Evolutionary conservation across 2,888 invertebrate species (phyloP).

Genomic region (Sarcophaga subvicina): DNA sequence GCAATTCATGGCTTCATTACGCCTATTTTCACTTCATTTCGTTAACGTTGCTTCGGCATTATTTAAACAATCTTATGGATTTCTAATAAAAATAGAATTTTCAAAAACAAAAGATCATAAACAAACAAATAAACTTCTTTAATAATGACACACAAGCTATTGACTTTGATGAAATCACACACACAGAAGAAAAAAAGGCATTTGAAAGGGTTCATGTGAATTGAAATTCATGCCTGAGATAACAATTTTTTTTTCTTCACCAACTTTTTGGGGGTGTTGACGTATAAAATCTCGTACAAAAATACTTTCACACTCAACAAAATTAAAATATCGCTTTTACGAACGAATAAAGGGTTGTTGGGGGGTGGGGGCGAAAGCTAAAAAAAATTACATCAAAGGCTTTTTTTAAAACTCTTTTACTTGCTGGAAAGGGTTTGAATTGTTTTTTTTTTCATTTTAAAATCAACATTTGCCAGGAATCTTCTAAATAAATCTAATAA

Average conservation of each 20-base stretch:
- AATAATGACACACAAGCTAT: slow-evolving; percentile 5
- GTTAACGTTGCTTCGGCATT: slow-evolving; percentile 30
- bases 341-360: neutral
- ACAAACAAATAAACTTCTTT: neutral
- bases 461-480: slow-evolving; percentile 2
- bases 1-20: neutral
- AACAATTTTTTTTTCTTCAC: slow-evolving; percentile 22
- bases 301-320: slow-evolving; percentile 62
- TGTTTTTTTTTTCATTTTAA: slow-evolving; percentile 15
- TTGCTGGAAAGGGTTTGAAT: slow-evolving; percentile 56
- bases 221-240: slow-evolving; percentile 23
- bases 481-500: neutral
- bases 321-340: slow-evolving; percentile 47
- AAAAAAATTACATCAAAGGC: slow-evolving; percentile 62
- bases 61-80: slow-evolving; percentile 23
- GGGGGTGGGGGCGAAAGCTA: neutral
- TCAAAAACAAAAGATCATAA: neutral
- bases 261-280: slow-evolving; percentile 59
- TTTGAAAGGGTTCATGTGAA: slow-evolving; percentile 52
- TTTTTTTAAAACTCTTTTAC: slow-evolving; percentile 25
- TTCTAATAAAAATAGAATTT: slow-evolving; percentile 9
- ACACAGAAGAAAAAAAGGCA: neutral
- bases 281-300: slow-evolving; percentile 63
- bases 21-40: slow-evolving; percentile 50
- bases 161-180: neutral